Evolutionary conservation across 23 tunicate genomes (phyloP).

Genomic region (Ascidia mentula): DNA sequence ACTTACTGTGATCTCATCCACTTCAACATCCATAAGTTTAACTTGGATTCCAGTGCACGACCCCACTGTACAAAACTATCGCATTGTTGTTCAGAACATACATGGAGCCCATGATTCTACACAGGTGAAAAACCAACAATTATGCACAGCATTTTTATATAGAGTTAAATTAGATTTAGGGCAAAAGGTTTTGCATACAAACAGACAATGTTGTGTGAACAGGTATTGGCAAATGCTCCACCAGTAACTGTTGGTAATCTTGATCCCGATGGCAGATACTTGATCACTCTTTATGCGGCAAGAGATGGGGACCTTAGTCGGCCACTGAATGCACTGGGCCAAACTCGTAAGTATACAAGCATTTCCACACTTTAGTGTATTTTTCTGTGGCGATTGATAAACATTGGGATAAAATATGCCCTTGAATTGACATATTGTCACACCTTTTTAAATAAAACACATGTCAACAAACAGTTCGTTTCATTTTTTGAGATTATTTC

Average conservation of each 20-base stretch:
- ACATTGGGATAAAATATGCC: too few species aligned
- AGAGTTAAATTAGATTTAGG: too few species aligned
- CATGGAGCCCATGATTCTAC: slow-evolving; percentile 10
- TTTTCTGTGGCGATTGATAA: too few species aligned
- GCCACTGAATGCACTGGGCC: slow-evolving; percentile 26
- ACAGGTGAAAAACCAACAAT: slow-evolving; percentile 9
- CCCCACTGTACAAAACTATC: slow-evolving; percentile 23
- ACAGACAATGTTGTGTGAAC: too few species aligned
- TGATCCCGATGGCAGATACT: slow-evolving; percentile 31
- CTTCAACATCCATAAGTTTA: slow-evolving; percentile 15
- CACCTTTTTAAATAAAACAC: too few species aligned
- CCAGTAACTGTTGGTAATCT: slow-evolving; percentile 36
- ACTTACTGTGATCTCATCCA: slow-evolving; percentile 29
- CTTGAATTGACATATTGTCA: too few species aligned
- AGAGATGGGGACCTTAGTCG: slow-evolving; percentile 19
- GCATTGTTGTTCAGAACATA: slow-evolving; percentile 30
- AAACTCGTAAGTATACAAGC: slow-evolving; percentile 22
- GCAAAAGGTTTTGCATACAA: too few species aligned
- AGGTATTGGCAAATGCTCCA: slow-evolving; percentile 37
- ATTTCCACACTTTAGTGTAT: too few species aligned
- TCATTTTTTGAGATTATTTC: too few species aligned
- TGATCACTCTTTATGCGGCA: slow-evolving; percentile 30
- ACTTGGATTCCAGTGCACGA: slow-evolving; percentile 54
- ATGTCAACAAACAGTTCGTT: too few species aligned
- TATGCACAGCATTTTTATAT: too few species aligned